These are phyloP conservation scores for Pteruthius melanotis DNA, from an alignment of 2,113 vertebrate genomes.

Conservation along the genomic window DNA sequence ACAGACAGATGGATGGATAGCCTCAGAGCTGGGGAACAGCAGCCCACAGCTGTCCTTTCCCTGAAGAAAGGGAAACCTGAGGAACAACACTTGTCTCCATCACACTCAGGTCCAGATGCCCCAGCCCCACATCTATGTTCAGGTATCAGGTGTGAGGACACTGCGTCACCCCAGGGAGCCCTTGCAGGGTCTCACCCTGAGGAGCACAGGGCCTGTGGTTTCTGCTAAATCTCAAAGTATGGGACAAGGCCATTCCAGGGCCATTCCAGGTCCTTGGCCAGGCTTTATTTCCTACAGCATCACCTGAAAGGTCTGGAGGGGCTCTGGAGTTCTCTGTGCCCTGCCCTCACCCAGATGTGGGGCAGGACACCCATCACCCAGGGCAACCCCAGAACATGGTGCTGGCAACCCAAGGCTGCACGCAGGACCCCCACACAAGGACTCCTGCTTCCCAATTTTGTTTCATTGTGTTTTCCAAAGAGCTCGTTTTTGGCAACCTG, in stretches of 20 bases:
- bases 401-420: background rate
- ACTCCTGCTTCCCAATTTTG: background rate
- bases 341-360: background rate
- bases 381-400: fast-evolving
- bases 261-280: background rate
- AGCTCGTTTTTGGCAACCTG: background rate
- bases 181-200: fast-evolving
- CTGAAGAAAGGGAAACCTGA: fast-evolving
- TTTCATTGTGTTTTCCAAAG: background rate
- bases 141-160: background rate
- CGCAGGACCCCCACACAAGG: background rate
- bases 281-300: background rate
- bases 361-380: background rate
- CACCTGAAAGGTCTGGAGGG: no score
- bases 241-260: background rate
- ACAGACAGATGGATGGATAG: fast-evolving
- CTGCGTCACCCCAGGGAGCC: fast-evolving
- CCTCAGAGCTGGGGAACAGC: background rate
- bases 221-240: background rate
- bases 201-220: background rate
- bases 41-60: background rate
- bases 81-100: background rate
- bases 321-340: background rate
- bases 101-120: background rate
- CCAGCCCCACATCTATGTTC: fast-evolving